Base-by-base conservation (phyloP, 1,140 invertebrate genomes). In the Aleiodes sp. region DNA sequence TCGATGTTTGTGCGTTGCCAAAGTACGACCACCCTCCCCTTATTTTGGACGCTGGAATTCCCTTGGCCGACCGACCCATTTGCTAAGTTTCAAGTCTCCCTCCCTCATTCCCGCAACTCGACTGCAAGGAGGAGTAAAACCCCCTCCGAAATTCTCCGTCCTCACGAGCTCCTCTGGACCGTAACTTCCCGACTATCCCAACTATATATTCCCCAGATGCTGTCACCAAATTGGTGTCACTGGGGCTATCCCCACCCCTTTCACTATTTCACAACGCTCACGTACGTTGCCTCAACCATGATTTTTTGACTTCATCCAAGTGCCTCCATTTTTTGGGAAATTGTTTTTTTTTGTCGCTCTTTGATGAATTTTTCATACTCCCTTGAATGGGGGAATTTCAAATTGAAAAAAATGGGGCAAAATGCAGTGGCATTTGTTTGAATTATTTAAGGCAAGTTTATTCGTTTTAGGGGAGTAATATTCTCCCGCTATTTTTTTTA, bases 221-320 rank as follows among this genome's bases (percentile, higher is more conserved):
- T 57, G 64, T 65, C 64, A 65, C 64, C 46, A 65, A 65, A 65
- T 65, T 65, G 64, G 64, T 65, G 64, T 65, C 64, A 65, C 64
- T 65, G 64, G 64, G 43, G 46, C 35, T 63, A n/a, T 8, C 19
- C 46, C 7, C 21, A 16, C 46, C 7, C 46, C 12, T 43, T 46
- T 26, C 62, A 7, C 52, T 26, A 19, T 19, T 19, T 60, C 26
- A n/a, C n/a, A n/a, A n/a, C n/a, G n/a, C n/a, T n/a, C n/a, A n/a
- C n/a, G n/a, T n/a, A n/a, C n/a, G n/a, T n/a, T n/a, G n/a, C n/a
- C n/a, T n/a, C n/a, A n/a, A n/a, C n/a, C n/a, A n/a, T n/a, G n/a
- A n/a, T n/a, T n/a, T n/a, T n/a, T n/a, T n/a, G n/a, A n/a, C n/a
- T n/a, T n/a, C n/a, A n/a, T n/a, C n/a, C n/a, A n/a, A n/a, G n/a